Conservation (phyloP, 1,140 invertebrate genomes). For the Wiebesia pumilae region DNA sequence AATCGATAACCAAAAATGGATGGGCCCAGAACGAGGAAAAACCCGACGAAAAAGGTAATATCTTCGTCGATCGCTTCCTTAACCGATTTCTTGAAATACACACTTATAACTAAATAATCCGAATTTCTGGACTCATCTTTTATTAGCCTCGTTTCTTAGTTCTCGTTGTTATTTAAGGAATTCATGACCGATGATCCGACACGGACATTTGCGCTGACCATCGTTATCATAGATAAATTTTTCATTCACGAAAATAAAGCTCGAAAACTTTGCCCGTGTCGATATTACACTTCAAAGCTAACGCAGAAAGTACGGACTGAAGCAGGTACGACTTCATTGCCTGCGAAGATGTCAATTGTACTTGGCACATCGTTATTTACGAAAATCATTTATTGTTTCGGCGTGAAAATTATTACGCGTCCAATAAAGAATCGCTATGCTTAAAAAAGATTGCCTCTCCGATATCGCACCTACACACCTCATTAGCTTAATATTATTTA, state of each 20-base stretch:
- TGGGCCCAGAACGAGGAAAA: neutral
- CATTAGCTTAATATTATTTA: neutral
- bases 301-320: too few species aligned
- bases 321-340: too few species aligned
- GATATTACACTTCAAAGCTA: too few species aligned
- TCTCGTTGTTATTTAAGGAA: neutral
- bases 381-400: neutral
- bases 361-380: too few species aligned
- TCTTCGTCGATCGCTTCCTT: neutral
- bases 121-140: neutral
- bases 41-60: conserved; percentile 5
- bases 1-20: neutral
- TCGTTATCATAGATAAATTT: neutral
- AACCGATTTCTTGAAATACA: neutral
- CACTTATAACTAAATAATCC: too few species aligned
- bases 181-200: neutral
- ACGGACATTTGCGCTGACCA: neutral
- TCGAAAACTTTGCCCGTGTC: neutral
- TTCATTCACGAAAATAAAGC: neutral
- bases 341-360: too few species aligned
- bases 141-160: neutral
- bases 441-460: neutral
- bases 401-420: neutral
- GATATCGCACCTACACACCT: neutral
- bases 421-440: neutral